A percentile compares a stretch with the other conserved stretches of the same genome.
phyloP scores from a whole-genome alignment of 2,888 invertebrate species.

The Chirona hameri region DNA sequence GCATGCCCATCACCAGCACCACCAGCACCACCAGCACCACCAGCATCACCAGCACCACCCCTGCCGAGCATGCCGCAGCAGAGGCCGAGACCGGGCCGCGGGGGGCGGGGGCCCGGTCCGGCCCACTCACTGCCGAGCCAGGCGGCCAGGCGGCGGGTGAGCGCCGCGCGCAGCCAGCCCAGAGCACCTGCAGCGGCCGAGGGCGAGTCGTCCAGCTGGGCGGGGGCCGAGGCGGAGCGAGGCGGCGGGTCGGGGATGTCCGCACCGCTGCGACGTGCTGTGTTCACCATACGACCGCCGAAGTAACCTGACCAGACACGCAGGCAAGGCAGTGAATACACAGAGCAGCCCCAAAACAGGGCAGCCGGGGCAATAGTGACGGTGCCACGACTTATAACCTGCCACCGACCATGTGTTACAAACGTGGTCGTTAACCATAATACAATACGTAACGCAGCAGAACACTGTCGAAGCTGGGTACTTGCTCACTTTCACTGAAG shows the following conservation, averaged over 20 bases:
- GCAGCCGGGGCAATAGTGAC: too few relatives aligned
- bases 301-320: neutral
- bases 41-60: neutral
- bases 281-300: slow-evolving; percentile 7
- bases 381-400: too few relatives aligned
- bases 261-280: neutral
- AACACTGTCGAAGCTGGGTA: too few relatives aligned
- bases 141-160: neutral
- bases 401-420: too few relatives aligned
- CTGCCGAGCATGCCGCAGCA: neutral
- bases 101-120: neutral
- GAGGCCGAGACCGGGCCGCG: neutral
- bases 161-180: neutral
- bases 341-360: too few relatives aligned
- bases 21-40: neutral
- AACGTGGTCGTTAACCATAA: too few relatives aligned
- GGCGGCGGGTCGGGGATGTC: neutral
- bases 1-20: too few relatives aligned
- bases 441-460: too few relatives aligned
- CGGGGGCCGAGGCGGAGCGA: neutral
- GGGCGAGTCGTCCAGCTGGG: neutral
- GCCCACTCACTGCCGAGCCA: slow-evolving; percentile 8
- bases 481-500: too few relatives aligned
- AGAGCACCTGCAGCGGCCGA: neutral
- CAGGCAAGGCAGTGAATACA: too few relatives aligned